Evolutionary conservation across 2,888 invertebrate species (phyloP), one percentile per base, ranked within the genome.

Genomic region (Tortrix viridana): DNA sequence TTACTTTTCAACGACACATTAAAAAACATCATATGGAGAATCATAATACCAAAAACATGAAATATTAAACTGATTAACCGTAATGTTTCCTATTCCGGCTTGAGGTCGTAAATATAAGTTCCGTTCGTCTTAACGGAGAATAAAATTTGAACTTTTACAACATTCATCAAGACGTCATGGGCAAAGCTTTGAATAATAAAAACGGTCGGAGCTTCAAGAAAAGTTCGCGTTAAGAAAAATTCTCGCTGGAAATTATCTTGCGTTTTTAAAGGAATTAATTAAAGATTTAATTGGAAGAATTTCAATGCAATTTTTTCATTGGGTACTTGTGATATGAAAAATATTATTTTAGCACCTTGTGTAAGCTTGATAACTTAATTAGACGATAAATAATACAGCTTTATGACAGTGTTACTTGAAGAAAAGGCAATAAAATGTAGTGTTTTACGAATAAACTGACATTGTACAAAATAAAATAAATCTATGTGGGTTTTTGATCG

Each of bases 91-190:
- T 41, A 43, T 43, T 49, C 37, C 3, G 18, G 20, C 48, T 6
- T 20, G 38, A 12, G 48, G 49, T 59, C 67, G 65, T 67, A 67
- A 66, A 68, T 57, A 64, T 66, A 65, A 64, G 55, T 60, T 60
- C 59, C 53, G 54, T 52, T 47, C 64, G 47, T 59, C 58, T 66
- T 61, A 61, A 57, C 53, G 52, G 55, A 41, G 65, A 65, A 67
- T 67, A 67, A 67, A 69, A 65, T 60, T 53, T 67, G 64, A 69
- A 65, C 63, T 69, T 67, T 68, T 66, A 57, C 60, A 60, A 67
- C 69, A 69, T 69, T 69, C 64, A 66, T 69, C 65, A 69, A 60
- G 67, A 67, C 68, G 66, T 66, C 66, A 66, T 60, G 66, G 26
- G 66, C 65, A 66, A 66, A 62, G 47, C 57, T 66, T 65, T 68